Evolutionary conservation across 2,888 invertebrate species (phyloP), one percentile per base, ranked within the genome.

Genomic region (Nymphalis polychloros): DNA sequence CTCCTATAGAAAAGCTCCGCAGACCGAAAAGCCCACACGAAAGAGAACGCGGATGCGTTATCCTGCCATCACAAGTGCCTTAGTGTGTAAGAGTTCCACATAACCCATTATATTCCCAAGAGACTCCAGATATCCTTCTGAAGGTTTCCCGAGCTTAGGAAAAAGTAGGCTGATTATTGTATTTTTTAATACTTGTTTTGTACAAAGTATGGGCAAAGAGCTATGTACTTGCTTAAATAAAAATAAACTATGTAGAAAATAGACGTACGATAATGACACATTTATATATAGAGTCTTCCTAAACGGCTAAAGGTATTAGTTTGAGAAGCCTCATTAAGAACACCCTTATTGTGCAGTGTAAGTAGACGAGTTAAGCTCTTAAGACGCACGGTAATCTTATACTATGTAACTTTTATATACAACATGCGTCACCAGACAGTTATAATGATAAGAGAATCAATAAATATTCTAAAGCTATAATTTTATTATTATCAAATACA

Each of bases 241-340:
- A 50, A 50, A 19, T 20, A 50, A 50, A 10, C n/a, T 20, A 19
- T 16, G 23, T 52, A 23, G 1, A 13, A 16, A 16, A 50, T 52
- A 23, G 13, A 16, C 10, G 6, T 19, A n/a, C 19, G 41, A 41
- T 41, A 41, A 41, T 13, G 4, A 41, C 41, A 41, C 41, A 41
- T 41, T 41, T 0, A 41, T 20, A 47, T 23, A 4, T 35, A 23
- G 4, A 20, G 20, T 47, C 3, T 27, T 67, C 60, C 63, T 66
- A 70, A 68, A 63, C 68, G 69, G 71, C 70, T 76, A 71, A 69
- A 70, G 64, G 73, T 71, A 75, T 75, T 74, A 75, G 73, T 61
- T 62, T 41, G 66, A 55, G 75, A 76, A 76, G 76, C 75, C 75
- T 74, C 70, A 69, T 72, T 66, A 23, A 55, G 67, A 70, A 75